These are phyloP conservation scores for Hetaerina americana DNA, from an alignment of 1,140 invertebrate species.

Conservation along the genomic window DNA sequence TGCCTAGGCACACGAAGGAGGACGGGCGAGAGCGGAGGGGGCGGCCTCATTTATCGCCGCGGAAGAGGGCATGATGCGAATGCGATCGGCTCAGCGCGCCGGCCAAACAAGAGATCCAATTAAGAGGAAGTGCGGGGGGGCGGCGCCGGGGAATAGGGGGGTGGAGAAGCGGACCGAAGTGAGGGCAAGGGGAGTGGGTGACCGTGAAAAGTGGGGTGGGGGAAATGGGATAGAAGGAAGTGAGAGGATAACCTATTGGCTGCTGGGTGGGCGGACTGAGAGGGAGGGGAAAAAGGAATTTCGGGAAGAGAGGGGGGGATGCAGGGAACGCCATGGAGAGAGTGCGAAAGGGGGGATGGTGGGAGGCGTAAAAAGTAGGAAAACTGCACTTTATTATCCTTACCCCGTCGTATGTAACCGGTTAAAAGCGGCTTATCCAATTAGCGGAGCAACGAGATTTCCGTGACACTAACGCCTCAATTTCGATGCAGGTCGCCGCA, in stretches of 20 bases:
- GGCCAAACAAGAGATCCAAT: neutral
- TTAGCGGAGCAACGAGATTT: neutral
- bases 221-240: too few species aligned
- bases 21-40: too few species aligned
- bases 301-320: too few species aligned
- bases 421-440: neutral
- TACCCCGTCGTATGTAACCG: neutral
- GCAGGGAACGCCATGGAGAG: too few species aligned
- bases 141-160: neutral
- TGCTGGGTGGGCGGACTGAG: neutral
- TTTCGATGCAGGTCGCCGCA: neutral
- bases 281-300: neutral
- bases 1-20: too few species aligned
- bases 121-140: neutral
- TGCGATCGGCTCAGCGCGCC: neutral
- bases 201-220: too few species aligned
- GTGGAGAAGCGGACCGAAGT: neutral
- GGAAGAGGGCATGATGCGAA: neutral
- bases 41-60: neutral
- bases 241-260: too few species aligned
- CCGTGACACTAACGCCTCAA: neutral
- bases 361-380: neutral
- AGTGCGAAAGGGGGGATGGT: neutral
- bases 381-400: neutral
- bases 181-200: neutral